Conservation (phyloP, 2,888 invertebrate genomes). For the Lasiommata megera region DNA sequence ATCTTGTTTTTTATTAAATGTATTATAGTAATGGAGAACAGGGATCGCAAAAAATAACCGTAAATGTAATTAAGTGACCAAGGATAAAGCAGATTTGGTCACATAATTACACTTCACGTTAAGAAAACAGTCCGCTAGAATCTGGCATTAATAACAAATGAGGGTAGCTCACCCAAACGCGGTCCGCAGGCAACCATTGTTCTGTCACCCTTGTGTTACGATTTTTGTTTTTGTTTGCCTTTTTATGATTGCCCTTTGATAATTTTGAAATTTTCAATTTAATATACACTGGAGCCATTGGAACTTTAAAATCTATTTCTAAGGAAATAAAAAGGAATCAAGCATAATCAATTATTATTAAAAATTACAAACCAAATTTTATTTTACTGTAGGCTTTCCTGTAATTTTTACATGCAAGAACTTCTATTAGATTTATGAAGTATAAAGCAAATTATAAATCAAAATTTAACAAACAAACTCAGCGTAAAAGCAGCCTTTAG, state of each 20-base stretch:
- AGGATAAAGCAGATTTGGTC: not conserved
- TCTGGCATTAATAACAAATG: slow-evolving; percentile 70
- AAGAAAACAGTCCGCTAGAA: slow-evolving; percentile 55
- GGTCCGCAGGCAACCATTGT: slow-evolving; percentile 59
- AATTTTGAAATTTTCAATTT: slow-evolving; percentile 6
- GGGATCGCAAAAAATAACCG: not conserved
- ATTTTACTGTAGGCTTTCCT: too few relatives aligned
- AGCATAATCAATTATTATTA: too few relatives aligned
- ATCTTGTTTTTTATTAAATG: not conserved
- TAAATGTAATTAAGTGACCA: not conserved
- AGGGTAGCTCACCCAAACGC: slow-evolving; percentile 61
- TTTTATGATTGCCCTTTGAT: slow-evolving; percentile 42
- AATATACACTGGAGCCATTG: not conserved
- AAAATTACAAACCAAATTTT: too few relatives aligned
- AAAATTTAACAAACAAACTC: too few relatives aligned
- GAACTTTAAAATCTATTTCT: not conserved
- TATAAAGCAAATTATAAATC: too few relatives aligned
- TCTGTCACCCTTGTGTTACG: slow-evolving; percentile 52
- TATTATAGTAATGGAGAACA: not conserved
- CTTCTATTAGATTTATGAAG: too few relatives aligned
- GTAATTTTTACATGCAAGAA: too few relatives aligned
- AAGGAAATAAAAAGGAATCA: too few relatives aligned
- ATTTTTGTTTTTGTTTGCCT: slow-evolving; percentile 76
- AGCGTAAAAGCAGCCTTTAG: too few relatives aligned
- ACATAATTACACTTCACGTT: slow-evolving; percentile 56